A percentile compares a stretch with the other conserved stretches of the same genome.
Conservation (phyloP, 1,140 invertebrate species). For the Tribolium castaneum region DNA sequence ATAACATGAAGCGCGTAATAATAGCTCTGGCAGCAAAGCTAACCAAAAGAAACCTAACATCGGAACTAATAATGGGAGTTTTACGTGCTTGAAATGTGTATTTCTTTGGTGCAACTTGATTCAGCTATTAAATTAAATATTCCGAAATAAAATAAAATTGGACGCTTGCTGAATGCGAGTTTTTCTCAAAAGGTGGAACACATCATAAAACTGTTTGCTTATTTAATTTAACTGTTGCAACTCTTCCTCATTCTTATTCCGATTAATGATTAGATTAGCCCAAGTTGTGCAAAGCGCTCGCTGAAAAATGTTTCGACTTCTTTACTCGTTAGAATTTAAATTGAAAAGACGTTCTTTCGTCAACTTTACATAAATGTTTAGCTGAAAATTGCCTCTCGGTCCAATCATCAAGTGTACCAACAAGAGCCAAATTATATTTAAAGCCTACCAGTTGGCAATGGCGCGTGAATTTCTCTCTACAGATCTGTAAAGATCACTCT, state of each 20-base stretch:
- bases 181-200: background rate
- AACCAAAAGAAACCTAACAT: background rate
- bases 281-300: slow-evolving; percentile 5
- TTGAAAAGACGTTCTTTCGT: slow-evolving; percentile 6
- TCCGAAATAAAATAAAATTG: background rate
- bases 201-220: background rate
- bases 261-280: slow-evolving; percentile 20
- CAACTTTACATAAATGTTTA: slow-evolving; percentile 4
- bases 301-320: slow-evolving; percentile 8
- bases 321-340: background rate
- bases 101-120: background rate
- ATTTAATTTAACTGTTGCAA: slow-evolving; percentile 29
- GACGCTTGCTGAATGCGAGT: background rate
- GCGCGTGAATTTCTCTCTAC: slow-evolving; percentile 1
- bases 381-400: background rate
- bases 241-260: slow-evolving; percentile 30
- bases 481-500: background rate
- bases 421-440: slow-evolving; percentile 29
- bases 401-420: background rate
- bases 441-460: slow-evolving; percentile 2
- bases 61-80: background rate
- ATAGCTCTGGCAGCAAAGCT: background rate
- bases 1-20: slow-evolving; percentile 1
- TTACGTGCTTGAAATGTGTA: slow-evolving; percentile 13
- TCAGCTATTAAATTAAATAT: background rate